These are phyloP conservation scores for Eupithecia subfuscata DNA, from an alignment of 2,888 invertebrate species.

Conservation along the genomic window DNA sequence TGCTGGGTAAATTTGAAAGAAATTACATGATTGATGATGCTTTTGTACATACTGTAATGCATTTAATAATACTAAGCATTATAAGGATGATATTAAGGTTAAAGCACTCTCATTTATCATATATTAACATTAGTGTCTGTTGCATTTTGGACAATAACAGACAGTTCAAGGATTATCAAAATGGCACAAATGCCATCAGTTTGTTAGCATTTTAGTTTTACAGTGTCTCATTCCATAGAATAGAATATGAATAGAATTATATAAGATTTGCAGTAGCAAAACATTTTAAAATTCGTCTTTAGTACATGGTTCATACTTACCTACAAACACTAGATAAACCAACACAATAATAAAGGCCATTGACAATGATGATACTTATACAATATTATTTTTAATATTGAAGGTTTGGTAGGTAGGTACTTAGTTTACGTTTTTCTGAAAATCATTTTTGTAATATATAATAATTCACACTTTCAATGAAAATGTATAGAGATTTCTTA, in stretches of 20 bases:
- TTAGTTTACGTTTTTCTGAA: not conserved
- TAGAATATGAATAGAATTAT: too few species aligned
- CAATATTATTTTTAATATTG: not conserved
- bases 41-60: slow-evolving; percentile 8
- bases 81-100: not conserved
- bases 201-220: not conserved
- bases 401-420: too few species aligned
- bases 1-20: not conserved
- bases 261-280: too few species aligned
- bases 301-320: not conserved
- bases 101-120: slow-evolving; percentile 1
- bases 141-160: not conserved
- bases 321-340: too few species aligned
- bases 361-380: not conserved
- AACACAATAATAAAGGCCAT: too few species aligned
- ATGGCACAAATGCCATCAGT: not conserved
- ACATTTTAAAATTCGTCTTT: too few species aligned
- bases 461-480: not conserved
- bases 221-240: slow-evolving; percentile 2
- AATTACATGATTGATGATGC: not conserved
- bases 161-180: not conserved
- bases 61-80: slow-evolving; percentile 10
- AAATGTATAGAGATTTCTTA: not conserved
- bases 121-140: not conserved
- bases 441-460: not conserved